phyloP scores from a whole-genome alignment of 2,888 invertebrate species.

The Hyppa rectilinea region DNA sequence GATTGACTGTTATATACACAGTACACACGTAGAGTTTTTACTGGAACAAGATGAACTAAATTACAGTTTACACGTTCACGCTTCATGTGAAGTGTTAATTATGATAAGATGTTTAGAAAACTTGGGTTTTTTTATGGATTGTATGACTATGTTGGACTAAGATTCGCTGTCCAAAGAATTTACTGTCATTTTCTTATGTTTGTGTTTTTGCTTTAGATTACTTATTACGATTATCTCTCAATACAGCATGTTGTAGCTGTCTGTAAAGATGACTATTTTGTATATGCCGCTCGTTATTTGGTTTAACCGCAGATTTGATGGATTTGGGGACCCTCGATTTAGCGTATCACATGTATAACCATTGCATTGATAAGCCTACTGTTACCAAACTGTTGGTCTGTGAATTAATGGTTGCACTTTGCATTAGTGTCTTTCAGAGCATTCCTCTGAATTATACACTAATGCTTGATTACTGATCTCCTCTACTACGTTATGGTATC shows the following conservation, averaged over 20 bases:
- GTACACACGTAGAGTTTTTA: conserved; percentile 45
- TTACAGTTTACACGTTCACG: conserved; percentile 65
- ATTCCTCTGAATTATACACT: not conserved
- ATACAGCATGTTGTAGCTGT: not conserved
- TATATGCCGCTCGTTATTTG: not conserved
- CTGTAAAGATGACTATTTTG: not conserved
- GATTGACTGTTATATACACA: conserved; percentile 59
- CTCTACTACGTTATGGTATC: not conserved
- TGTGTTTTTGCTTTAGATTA: conserved; percentile 14
- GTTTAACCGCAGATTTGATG: not conserved
- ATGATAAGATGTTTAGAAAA: conserved; percentile 60
- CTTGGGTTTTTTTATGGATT: conserved; percentile 43
- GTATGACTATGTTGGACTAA: conserved; percentile 38
- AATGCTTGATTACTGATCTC: not conserved
- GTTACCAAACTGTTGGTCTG: not conserved
- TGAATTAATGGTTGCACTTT: not conserved
- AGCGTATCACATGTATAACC: not conserved
- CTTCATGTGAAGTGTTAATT: conserved; percentile 52
- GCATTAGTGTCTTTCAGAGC: not conserved
- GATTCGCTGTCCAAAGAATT: conserved; percentile 55
- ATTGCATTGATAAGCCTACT: not conserved
- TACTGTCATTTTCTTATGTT: conserved; percentile 57
- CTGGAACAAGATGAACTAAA: conserved; percentile 59
- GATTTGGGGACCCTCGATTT: not conserved
- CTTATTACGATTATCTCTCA: not conserved